phyloP scores from a whole-genome alignment of 1,140 invertebrate species.

The Steinernema khuongi region DNA sequence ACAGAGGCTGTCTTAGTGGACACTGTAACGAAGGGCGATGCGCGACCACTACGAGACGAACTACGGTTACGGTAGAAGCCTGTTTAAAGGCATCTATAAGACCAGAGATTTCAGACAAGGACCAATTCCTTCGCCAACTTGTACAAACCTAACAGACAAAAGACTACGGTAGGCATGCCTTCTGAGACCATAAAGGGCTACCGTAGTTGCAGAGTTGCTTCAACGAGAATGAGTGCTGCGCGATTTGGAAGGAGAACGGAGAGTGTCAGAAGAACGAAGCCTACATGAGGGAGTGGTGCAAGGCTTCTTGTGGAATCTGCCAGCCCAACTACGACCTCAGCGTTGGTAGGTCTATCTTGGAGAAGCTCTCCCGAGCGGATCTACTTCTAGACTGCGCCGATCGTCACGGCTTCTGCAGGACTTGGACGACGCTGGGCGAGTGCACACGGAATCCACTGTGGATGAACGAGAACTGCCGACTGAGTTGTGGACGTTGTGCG shows the following conservation, averaged over 20 bases:
- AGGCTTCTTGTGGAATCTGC: constrained; percentile 43
- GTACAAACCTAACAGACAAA: not conserved
- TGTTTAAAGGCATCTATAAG: not conserved
- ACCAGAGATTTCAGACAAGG: not conserved
- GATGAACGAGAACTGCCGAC: constrained; percentile 46
- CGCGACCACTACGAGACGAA: not conserved
- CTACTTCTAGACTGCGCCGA: constrained; percentile 42
- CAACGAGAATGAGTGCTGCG: constrained; percentile 4
- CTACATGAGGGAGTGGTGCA: constrained; percentile 47
- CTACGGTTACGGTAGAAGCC: not conserved
- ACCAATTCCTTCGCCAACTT: not conserved
- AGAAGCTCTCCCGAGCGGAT: not conserved
- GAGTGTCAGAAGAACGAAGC: constrained; percentile 33
- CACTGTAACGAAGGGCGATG: not conserved
- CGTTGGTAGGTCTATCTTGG: not conserved
- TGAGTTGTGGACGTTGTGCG: not conserved
- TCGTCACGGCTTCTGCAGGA: constrained; percentile 40
- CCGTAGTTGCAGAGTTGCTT: not conserved
- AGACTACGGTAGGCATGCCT: not conserved
- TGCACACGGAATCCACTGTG: constrained; percentile 36
- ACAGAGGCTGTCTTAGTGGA: not conserved
- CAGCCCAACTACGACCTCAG: constrained; percentile 35
- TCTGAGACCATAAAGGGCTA: not conserved
- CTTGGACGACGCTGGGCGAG: constrained; percentile 42
- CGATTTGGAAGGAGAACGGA: constrained; percentile 32